Evolutionary conservation across 2,888 invertebrate species (phyloP).

Genomic region (Netelia inedita): DNA sequence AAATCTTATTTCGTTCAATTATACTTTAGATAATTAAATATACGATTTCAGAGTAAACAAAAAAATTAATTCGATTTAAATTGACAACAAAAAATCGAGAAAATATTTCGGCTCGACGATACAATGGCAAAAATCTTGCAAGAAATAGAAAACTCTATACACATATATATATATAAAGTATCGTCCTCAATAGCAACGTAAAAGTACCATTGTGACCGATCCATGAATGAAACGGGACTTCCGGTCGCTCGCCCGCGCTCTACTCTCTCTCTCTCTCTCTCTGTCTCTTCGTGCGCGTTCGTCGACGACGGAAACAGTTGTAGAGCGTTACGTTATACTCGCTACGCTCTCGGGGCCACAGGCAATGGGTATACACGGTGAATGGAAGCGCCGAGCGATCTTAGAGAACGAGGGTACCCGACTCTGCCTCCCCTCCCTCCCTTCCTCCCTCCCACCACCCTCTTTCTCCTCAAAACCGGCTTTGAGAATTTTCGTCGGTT

Average conservation of each 20-base stretch:
- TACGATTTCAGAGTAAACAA: too few species aligned
- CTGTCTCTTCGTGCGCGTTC: slow-evolving; percentile 34
- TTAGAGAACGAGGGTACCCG: slow-evolving; percentile 24
- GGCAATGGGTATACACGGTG: slow-evolving; percentile 3
- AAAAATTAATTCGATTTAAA: too few species aligned
- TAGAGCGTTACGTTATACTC: slow-evolving; percentile 80
- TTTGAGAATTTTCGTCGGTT: slow-evolving; percentile 70
- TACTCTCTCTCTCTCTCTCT: background rate
- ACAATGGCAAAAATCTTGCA: slow-evolving; percentile 14
- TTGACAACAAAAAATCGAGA: too few species aligned
- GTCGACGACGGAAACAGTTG: slow-evolving; percentile 84
- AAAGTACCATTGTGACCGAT: slow-evolving; percentile 84
- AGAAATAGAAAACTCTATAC: slow-evolving; percentile 41
- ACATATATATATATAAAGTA: slow-evolving; percentile 48
- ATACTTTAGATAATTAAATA: too few species aligned
- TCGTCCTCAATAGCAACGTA: slow-evolving; percentile 83
- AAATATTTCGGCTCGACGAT: background rate
- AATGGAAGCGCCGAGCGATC: slow-evolving; percentile 38
- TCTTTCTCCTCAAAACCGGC: slow-evolving; percentile 65
- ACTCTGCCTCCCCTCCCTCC: too few species aligned
- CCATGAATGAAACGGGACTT: slow-evolving; percentile 85
- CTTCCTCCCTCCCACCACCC: too few species aligned
- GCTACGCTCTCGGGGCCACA: slow-evolving; percentile 45
- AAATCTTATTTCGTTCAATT: too few species aligned
- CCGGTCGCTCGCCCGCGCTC: slow-evolving; percentile 76